phyloP scores from a whole-genome alignment of 2,888 invertebrate genomes.

The Cataglyphis livida region DNA sequence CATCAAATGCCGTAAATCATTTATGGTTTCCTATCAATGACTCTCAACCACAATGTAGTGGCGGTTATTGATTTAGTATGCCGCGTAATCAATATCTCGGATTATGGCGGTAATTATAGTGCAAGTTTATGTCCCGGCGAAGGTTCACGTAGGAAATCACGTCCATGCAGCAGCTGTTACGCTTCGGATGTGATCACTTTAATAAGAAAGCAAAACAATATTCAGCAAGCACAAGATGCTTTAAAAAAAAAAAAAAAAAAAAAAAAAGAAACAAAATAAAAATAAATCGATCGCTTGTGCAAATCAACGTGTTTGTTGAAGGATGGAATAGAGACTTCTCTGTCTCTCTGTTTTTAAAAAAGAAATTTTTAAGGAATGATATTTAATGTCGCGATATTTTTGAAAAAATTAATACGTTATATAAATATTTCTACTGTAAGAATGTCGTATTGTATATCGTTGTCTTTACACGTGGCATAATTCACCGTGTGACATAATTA shows the following conservation, averaged over 20 bases:
- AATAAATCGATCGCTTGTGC: conserved; percentile 16
- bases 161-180: conserved; percentile 34
- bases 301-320: conserved; percentile 6
- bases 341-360: too few species aligned
- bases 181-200: conserved; percentile 26
- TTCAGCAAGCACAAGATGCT: conserved; percentile 3
- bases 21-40: conserved; percentile 64
- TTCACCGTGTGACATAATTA: conserved; percentile 47
- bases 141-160: conserved; percentile 50
- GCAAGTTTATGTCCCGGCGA: conserved; percentile 43
- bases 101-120: conserved; percentile 72
- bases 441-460: background rate
- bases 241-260: background rate
- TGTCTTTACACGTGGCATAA: conserved; percentile 25
- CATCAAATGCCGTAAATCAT: background rate
- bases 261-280: conserved; percentile 14
- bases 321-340: background rate
- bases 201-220: conserved; percentile 41
- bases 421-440: background rate
- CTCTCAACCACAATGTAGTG: conserved; percentile 63
- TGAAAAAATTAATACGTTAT: conserved; percentile 4
- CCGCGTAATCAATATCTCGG: conserved; percentile 69
- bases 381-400: background rate
- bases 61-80: conserved; percentile 70
- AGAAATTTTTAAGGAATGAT: background rate